Evolutionary conservation across 2,113 vertebrate species (phyloP).

Genomic region (Cynoglossus semilaevis): DNA sequence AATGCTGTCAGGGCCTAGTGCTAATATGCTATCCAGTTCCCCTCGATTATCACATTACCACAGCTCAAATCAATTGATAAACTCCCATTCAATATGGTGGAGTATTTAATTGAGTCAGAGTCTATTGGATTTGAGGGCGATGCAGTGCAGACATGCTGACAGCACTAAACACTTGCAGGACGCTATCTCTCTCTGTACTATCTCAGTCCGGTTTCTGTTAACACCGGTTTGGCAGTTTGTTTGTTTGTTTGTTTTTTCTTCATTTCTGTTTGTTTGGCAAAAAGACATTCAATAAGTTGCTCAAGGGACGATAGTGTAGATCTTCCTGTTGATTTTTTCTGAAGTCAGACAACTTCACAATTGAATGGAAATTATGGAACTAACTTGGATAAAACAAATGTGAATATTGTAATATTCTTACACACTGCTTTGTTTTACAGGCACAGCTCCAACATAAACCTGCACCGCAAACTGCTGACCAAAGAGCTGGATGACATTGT

Average conservation of each 20-base stretch:
- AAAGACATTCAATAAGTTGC: too few relatives aligned
- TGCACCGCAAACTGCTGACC: constrained; percentile 99
- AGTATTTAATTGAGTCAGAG: constrained; percentile 99
- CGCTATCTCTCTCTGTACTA: constrained; percentile 51
- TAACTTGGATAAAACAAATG: neutral
- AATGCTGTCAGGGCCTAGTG: constrained; percentile 77
- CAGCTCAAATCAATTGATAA: constrained; percentile 97
- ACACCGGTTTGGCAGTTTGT: constrained; percentile 37
- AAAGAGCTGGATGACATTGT: constrained; percentile 99
- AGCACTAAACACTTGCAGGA: constrained; percentile 86
- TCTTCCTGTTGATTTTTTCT: too few relatives aligned
- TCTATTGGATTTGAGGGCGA: constrained; percentile 93
- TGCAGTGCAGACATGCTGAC: constrained; percentile 89
- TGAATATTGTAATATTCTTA: constrained; percentile 19
- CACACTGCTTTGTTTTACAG: constrained; percentile 62
- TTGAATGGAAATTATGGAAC: neutral
- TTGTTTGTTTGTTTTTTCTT: constrained; percentile 12
- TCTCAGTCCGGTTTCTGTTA: constrained; percentile 35
- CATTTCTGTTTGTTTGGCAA: too few relatives aligned
- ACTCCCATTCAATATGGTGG: constrained; percentile 91
- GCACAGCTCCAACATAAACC: constrained; percentile 99
- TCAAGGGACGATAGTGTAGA: too few relatives aligned
- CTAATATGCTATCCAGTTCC: constrained; percentile 96
- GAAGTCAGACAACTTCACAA: constrained; percentile 9
- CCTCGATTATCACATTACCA: constrained; percentile 98